These are phyloP conservation scores for Lagodon rhomboides DNA, from an alignment of 2,797 vertebrate species.

Conservation along the genomic window DNA sequence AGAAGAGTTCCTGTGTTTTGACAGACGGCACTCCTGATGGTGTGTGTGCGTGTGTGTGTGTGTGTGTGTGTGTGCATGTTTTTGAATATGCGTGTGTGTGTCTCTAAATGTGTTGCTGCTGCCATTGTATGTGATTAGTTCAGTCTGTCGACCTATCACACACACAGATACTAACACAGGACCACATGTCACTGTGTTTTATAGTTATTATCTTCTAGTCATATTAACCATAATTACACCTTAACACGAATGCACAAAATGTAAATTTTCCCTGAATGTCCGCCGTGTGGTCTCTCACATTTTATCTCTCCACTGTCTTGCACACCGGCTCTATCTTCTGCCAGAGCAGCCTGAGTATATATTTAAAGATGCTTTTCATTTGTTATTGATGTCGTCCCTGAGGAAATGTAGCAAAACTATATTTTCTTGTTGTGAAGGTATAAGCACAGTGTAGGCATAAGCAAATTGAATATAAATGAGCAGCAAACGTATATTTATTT, in stretches of 20 bases:
- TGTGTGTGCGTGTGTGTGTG: conserved; percentile 3
- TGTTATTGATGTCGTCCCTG: not conserved
- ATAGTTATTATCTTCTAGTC: conserved; percentile 18
- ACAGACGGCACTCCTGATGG: conserved; percentile 77
- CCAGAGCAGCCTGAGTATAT: not conserved
- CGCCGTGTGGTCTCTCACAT: too few species aligned
- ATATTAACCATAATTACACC: conserved; percentile 2
- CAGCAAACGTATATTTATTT: not conserved
- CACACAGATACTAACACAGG: conserved; percentile 11
- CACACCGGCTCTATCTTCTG: not conserved
- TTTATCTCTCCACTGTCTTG: not conserved
- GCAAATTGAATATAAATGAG: not conserved
- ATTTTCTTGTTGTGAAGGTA: not conserved
- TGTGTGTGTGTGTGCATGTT: not conserved
- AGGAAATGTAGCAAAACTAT: not conserved
- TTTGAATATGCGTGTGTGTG: conserved; percentile 16
- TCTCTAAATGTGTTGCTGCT: conserved; percentile 36
- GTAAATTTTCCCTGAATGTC: not conserved
- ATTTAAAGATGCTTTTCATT: not conserved
- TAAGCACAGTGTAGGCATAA: not conserved
- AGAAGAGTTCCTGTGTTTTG: conserved; percentile 83
- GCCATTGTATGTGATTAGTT: conserved; percentile 22
- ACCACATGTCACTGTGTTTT: conserved; percentile 14
- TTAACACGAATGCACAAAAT: not conserved
- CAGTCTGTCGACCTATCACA: conserved; percentile 23